Evolutionary conservation across 2,113 vertebrate species (phyloP).

Genomic region (Pollachius pollachius): DNA sequence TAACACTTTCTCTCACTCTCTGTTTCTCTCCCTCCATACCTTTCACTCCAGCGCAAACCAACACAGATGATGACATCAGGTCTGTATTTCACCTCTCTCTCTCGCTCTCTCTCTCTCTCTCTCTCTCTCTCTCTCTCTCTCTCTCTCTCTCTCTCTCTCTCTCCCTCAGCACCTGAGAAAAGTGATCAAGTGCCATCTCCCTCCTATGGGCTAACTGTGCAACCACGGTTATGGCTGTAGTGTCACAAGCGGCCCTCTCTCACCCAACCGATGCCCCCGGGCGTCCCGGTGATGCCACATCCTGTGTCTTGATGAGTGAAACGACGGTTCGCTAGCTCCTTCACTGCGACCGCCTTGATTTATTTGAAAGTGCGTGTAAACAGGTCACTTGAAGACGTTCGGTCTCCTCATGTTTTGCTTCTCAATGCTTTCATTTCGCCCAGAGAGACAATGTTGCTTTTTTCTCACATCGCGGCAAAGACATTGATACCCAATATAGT

Average conservation of each 20-base stretch:
- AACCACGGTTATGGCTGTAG: slow-evolving; percentile 40
- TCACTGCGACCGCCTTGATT: slow-evolving; percentile 44
- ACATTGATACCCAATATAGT: slow-evolving; percentile 34
- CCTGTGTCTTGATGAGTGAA: slow-evolving; percentile 28
- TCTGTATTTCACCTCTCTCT: not conserved
- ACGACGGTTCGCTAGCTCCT: slow-evolving; percentile 28
- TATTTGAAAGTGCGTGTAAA: slow-evolving; percentile 38
- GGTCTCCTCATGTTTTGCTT: slow-evolving; percentile 14
- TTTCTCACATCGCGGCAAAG: not conserved
- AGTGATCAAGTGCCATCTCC: slow-evolving; percentile 41
- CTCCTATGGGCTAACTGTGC: slow-evolving; percentile 43
- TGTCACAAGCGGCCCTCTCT: slow-evolving; percentile 12
- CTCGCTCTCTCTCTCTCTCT: too few species aligned
- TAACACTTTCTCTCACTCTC: too few species aligned
- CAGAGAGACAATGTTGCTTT: slow-evolving; percentile 18
- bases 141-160: slow-evolving; percentile 1
- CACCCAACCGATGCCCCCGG: slow-evolving; percentile 8
- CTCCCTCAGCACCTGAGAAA: slow-evolving; percentile 22
- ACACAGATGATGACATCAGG: slow-evolving; percentile 31
- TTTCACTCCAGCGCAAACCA: too few species aligned
- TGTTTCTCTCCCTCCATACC: too few species aligned
- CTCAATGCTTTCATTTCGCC: not conserved
- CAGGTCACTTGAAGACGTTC: slow-evolving; percentile 43
- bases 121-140: not conserved
- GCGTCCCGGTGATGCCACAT: slow-evolving; percentile 30